Evolutionary conservation across 53 echinoderm and acorn worm genomes (phyloP).

Genomic region (Holothuria scabra): DNA sequence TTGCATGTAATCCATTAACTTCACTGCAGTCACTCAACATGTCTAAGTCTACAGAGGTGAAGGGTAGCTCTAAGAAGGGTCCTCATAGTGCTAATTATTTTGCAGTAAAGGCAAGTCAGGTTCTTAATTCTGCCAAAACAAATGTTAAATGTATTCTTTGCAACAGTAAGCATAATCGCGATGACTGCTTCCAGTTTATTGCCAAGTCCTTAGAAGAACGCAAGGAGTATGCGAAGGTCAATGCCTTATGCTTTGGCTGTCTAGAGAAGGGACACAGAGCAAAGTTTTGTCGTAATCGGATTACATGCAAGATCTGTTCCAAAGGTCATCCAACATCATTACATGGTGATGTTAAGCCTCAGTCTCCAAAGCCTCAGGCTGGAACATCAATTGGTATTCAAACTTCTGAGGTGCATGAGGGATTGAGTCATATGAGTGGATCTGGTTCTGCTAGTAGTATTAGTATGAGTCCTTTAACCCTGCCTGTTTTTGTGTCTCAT

Average conservation of each 20-base stretch:
- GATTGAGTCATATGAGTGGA: conserved; percentile 29
- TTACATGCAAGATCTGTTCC: background rate
- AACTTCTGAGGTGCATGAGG: too few species aligned
- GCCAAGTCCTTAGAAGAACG: background rate
- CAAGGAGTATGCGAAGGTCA: background rate
- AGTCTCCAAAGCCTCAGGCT: too few species aligned
- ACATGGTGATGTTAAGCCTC: background rate
- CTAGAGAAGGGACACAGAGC: background rate
- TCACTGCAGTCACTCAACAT: background rate
- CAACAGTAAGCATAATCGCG: background rate
- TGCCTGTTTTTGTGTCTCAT: conserved; percentile 10
- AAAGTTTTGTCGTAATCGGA: background rate
- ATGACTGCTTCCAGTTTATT: background rate
- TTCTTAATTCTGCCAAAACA: background rate
- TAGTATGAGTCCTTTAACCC: background rate
- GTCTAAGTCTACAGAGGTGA: background rate
- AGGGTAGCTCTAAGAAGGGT: background rate
- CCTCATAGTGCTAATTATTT: background rate
- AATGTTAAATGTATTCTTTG: background rate
- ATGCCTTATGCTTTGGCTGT: background rate
- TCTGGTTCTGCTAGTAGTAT: background rate
- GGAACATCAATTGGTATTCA: too few species aligned
- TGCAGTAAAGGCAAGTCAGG: too few species aligned
- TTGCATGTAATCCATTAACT: conserved; percentile 27
- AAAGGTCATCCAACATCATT: background rate